A percentile compares a stretch with the other conserved stretches of the same genome.
phyloP scores from a whole-genome alignment of 2,888 invertebrate genomes.

The Tribolium freemani region DNA sequence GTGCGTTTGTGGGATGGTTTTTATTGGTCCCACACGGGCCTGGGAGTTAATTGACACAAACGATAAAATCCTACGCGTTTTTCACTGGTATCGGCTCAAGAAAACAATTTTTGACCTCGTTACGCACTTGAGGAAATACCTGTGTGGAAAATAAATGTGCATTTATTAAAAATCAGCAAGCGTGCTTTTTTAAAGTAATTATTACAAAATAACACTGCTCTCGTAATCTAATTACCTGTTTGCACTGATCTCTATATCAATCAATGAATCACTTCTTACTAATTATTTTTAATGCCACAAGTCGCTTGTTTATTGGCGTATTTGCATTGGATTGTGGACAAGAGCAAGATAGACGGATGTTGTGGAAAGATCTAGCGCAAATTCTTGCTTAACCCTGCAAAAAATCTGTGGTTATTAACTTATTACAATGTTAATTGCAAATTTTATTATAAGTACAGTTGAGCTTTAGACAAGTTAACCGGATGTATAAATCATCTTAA shows the following conservation, averaged over 20 bases:
- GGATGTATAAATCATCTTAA: no score
- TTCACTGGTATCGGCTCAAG: not conserved
- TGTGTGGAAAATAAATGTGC: constrained; percentile 8
- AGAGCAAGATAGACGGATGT: not conserved
- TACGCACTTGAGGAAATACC: constrained; percentile 11
- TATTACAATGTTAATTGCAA: no score
- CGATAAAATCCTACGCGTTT: constrained; percentile 3
- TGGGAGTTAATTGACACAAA: constrained; percentile 5
- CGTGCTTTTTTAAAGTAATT: constrained; percentile 4
- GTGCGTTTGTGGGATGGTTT: not conserved
- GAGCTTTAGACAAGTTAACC: no score
- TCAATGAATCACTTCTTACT: constrained; percentile 25
- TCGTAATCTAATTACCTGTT: constrained; percentile 31
- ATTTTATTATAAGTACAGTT: no score
- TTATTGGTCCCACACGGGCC: constrained; percentile 6
- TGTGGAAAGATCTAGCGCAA: no score
- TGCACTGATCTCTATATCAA: constrained; percentile 21
- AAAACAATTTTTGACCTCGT: constrained; percentile 5
- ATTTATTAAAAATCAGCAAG: constrained; percentile 5
- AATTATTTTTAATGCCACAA: constrained; percentile 18
- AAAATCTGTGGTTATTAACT: no score
- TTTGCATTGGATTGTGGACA: constrained; percentile 8
- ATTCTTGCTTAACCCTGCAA: no score
- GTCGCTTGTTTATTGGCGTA: not conserved
- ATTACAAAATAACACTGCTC: constrained; percentile 18